A percentile compares a stretch with the other conserved stretches of the same genome.
Evolutionary conservation across 2,797 vertebrate species (phyloP).

Genomic region (Ciconia nigra): DNA sequence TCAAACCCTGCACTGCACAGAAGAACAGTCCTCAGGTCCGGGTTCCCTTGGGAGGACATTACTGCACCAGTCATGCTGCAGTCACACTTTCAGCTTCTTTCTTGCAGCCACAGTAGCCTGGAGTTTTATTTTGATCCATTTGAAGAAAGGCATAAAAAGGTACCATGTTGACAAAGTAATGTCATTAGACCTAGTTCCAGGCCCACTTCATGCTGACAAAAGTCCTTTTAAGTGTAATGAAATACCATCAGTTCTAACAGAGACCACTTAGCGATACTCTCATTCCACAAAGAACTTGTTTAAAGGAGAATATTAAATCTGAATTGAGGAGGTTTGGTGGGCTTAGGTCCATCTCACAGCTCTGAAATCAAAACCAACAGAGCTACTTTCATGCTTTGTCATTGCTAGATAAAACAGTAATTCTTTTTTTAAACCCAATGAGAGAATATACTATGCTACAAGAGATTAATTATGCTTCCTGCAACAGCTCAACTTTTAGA

Average conservation of each 20-base stretch:
- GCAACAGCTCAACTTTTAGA: background rate
- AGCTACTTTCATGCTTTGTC: background rate
- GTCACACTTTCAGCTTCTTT: background rate
- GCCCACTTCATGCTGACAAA: background rate
- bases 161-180: background rate
- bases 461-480: background rate
- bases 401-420: background rate
- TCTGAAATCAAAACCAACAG: background rate
- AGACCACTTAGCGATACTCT: background rate
- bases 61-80: background rate
- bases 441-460: background rate
- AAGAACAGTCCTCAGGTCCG: background rate
- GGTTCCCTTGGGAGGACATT: background rate
- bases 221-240: conserved; percentile 26
- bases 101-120: background rate
- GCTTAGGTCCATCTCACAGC: background rate
- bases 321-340: background rate
- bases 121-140: background rate
- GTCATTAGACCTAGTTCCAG: background rate
- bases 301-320: conserved; percentile 2
- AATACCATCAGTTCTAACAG: conserved; percentile 19
- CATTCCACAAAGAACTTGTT: background rate
- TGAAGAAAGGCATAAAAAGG: background rate
- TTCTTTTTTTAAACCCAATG: background rate
- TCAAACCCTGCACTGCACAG: background rate